phyloP scores from a whole-genome alignment of 2,797 vertebrate genomes.

The Alfaro cultratus region DNA sequence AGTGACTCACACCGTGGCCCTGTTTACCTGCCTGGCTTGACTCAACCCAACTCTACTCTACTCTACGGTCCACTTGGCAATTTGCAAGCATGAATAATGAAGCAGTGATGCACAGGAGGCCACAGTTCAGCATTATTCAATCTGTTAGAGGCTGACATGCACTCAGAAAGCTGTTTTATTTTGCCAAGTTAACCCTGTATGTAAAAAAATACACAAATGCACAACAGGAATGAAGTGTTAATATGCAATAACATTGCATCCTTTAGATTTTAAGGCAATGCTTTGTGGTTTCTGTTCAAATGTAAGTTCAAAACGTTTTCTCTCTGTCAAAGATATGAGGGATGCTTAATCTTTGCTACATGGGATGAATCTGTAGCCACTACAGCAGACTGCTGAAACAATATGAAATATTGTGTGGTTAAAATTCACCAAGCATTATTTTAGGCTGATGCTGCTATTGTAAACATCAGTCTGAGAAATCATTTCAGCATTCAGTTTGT shows the following conservation, averaged over 20 bases:
- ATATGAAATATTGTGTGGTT: background rate
- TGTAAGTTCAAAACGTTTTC: background rate
- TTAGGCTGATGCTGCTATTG: background rate
- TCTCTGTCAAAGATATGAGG: background rate
- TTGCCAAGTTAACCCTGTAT: slow-evolving; percentile 2
- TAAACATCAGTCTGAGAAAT: slow-evolving; percentile 3
- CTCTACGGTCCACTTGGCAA: slow-evolving; percentile 52
- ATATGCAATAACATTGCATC: background rate
- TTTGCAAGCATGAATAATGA: slow-evolving; percentile 54
- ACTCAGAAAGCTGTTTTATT: slow-evolving; percentile 12
- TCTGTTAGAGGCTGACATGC: slow-evolving; percentile 27
- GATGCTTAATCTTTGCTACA: background rate
- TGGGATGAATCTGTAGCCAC: background rate
- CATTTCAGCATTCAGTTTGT: background rate
- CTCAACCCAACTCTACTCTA: slow-evolving; percentile 49
- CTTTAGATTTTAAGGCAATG: background rate
- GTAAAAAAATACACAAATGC: background rate
- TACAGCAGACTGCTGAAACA: background rate
- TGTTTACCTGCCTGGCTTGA: slow-evolving; percentile 62
- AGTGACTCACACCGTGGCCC: slow-evolving; percentile 49
- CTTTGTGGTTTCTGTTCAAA: background rate
- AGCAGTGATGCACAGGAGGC: slow-evolving; percentile 44
- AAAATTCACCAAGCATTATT: background rate
- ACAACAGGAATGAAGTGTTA: background rate
- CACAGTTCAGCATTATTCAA: slow-evolving; percentile 39